Conservation (phyloP, 2,113 vertebrate species). For the Pardalotus punctatus region DNA sequence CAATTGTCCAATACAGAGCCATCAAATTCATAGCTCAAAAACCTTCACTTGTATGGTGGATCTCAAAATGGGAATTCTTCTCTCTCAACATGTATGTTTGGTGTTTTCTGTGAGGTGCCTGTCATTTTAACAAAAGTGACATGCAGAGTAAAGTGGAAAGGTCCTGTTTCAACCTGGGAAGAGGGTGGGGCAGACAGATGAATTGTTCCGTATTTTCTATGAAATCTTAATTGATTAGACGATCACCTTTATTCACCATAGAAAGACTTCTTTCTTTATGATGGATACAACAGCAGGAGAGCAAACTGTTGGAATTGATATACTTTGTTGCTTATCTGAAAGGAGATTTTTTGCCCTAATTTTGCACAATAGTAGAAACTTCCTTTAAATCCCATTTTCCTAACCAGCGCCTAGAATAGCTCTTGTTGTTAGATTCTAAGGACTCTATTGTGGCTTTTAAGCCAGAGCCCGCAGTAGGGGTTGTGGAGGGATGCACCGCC, state of each 20-base stretch:
- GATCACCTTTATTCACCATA: conserved; percentile 65
- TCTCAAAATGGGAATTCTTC: conserved; percentile 48
- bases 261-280: conserved; percentile 65
- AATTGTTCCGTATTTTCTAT: conserved; percentile 67
- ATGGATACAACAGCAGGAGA: conserved; percentile 71
- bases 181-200: conserved; percentile 65
- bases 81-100: conserved; percentile 47
- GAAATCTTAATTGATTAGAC: conserved; percentile 74
- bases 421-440: conserved; percentile 68
- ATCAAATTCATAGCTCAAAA: conserved; percentile 35
- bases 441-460: conserved; percentile 72
- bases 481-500: conserved; percentile 47
- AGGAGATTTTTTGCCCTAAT: conserved; percentile 73
- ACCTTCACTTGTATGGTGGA: conserved; percentile 2
- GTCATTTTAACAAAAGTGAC: conserved; percentile 68
- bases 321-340: conserved; percentile 72
- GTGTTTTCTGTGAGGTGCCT: conserved; percentile 55
- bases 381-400: conserved; percentile 74
- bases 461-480: conserved; percentile 64
- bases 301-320: conserved; percentile 72
- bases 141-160: conserved; percentile 64
- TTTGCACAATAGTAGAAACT: conserved; percentile 70
- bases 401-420: conserved; percentile 66
- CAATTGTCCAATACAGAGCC: background rate
- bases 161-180: conserved; percentile 62